Conservation (phyloP, 2,797 vertebrate species). For the Arnoldichthys spilopterus region DNA sequence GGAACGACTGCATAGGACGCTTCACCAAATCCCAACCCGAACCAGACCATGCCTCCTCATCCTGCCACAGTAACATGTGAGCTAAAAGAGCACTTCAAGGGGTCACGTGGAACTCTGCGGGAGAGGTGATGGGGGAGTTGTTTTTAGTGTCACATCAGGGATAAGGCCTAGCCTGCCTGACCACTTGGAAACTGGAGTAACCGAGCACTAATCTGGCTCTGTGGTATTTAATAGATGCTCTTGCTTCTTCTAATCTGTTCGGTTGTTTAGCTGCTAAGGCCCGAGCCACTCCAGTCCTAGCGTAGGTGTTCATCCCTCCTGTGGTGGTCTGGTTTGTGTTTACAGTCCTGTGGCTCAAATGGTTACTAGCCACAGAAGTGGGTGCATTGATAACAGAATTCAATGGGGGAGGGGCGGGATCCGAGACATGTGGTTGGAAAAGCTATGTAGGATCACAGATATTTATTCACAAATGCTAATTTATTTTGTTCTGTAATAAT, state of each 20-base stretch:
- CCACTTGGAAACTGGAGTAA: conserved; percentile 17
- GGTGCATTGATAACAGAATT: conserved; percentile 15
- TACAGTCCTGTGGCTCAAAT: conserved; percentile 46
- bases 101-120: conserved; percentile 5
- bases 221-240: conserved; percentile 15
- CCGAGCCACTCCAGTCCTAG: conserved; percentile 21
- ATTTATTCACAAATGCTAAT: conserved; percentile 49
- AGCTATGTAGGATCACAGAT: conserved; percentile 26
- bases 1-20: neutral
- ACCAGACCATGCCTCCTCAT: neutral
- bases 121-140: conserved; percentile 7
- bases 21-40: neutral
- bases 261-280: conserved; percentile 44
- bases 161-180: conserved; percentile 17
- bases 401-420: neutral
- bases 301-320: conserved; percentile 23
- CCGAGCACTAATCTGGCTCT: conserved; percentile 24
- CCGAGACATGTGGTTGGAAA: conserved; percentile 6
- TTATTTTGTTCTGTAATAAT: conserved; percentile 38
- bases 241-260: conserved; percentile 11
- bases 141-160: conserved; percentile 24
- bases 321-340: conserved; percentile 48
- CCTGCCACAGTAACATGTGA: neutral
- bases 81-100: neutral
- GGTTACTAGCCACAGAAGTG: conserved; percentile 20